A percentile compares a stretch with the other conserved stretches of the same genome.
These are phyloP conservation scores for Xestia ashworthii DNA, from an alignment of 2,888 invertebrate species.

Conservation along the genomic window DNA sequence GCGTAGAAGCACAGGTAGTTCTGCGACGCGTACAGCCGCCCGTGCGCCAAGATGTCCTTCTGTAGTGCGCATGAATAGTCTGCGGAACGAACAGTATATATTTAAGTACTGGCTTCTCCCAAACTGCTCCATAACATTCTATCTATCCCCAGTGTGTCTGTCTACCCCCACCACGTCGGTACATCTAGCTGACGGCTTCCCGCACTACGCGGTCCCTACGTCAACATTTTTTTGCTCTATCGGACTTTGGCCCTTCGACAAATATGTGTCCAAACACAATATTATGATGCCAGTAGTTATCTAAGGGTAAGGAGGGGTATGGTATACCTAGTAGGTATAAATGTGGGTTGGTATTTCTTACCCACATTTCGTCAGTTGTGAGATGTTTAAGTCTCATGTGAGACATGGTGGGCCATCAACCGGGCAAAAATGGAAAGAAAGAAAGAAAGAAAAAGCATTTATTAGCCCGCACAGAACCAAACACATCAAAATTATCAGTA, in stretches of 20 bases:
- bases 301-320: too few species aligned
- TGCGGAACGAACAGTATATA: slow-evolving; percentile 74
- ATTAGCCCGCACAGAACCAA: too few species aligned
- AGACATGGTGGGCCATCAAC: neutral
- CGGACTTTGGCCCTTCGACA: neutral
- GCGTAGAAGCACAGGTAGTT: slow-evolving; percentile 99
- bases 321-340: too few species aligned
- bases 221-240: neutral
- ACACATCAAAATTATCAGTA: too few species aligned
- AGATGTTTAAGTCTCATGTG: neutral
- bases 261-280: neutral
- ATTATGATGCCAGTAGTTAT: neutral
- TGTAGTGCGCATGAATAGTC: slow-evolving; percentile 99
- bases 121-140: neutral
- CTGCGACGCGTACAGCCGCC: slow-evolving; percentile 98
- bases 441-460: too few species aligned
- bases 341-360: too few species aligned
- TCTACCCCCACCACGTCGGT: neutral
- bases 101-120: neutral
- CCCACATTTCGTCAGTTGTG: neutral
- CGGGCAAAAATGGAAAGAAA: too few species aligned
- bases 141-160: neutral
- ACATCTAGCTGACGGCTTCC: neutral
- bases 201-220: neutral
- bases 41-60: slow-evolving; percentile 98